Evolutionary conservation across 1,140 invertebrate genomes (phyloP).

Genomic region (Hestina assimilis): DNA sequence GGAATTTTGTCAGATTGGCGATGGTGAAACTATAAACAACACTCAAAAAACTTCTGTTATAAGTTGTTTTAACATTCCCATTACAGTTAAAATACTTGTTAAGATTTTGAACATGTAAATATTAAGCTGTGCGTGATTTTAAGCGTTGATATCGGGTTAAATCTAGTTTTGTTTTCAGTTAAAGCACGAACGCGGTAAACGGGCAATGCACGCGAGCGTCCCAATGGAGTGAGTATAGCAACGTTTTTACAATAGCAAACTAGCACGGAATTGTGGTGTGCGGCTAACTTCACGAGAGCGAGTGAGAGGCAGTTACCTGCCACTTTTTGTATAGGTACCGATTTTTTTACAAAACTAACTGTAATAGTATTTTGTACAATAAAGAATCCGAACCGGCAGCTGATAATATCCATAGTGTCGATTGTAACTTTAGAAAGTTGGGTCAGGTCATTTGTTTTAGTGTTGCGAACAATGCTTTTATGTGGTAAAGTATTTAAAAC

Average conservation of each 20-base stretch:
- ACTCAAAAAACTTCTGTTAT: slow-evolving; percentile 54
- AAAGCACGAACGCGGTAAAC: slow-evolving; percentile 45
- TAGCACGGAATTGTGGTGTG: slow-evolving; percentile 1
- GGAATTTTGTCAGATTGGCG: slow-evolving; percentile 46
- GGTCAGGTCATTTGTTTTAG: neutral
- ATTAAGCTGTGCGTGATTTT: slow-evolving; percentile 46
- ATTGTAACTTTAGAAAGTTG: slow-evolving; percentile 16
- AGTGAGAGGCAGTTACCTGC: slow-evolving; percentile 37
- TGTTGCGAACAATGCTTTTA: neutral
- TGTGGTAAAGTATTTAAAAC: too few species aligned
- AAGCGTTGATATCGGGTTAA: slow-evolving; percentile 51
- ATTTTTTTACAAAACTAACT: slow-evolving; percentile 29
- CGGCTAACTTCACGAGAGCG: slow-evolving; percentile 40
- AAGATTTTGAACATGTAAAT: slow-evolving; percentile 14
- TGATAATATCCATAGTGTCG: slow-evolving; percentile 2
- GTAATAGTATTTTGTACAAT: slow-evolving; percentile 36
- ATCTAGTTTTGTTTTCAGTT: slow-evolving; percentile 52
- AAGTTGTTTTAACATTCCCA: slow-evolving; percentile 45
- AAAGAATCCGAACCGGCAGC: slow-evolving; percentile 18
- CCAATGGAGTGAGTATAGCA: slow-evolving; percentile 1
- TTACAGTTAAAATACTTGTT: slow-evolving; percentile 40
- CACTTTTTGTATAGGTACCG: slow-evolving; percentile 16
- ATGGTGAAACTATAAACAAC: slow-evolving; percentile 57
- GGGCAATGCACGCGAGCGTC: neutral
- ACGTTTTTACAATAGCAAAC: slow-evolving; percentile 6